These are phyloP conservation scores for Onchidella celtica DNA, from an alignment of 2,888 invertebrate genomes.

Conservation along the genomic window DNA sequence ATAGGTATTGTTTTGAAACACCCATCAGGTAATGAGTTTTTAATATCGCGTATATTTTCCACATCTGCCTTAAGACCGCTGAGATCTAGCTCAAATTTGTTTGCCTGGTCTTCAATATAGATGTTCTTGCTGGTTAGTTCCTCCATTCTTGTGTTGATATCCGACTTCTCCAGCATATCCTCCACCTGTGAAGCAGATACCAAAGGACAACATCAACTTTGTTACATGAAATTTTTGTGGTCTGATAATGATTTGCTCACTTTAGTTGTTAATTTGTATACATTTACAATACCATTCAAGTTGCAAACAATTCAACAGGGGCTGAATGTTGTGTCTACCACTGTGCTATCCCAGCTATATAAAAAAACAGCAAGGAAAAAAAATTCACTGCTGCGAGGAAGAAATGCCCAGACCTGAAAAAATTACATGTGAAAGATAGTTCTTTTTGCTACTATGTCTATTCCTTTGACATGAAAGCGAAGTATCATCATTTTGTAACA, in stretches of 20 bases:
- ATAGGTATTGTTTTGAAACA: conserved; percentile 76
- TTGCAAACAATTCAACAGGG: too few relatives aligned
- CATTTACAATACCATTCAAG: too few relatives aligned
- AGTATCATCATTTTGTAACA: too few relatives aligned
- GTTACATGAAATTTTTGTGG: not conserved
- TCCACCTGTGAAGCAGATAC: conserved; percentile 63
- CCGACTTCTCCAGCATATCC: conserved; percentile 64
- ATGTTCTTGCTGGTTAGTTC: conserved; percentile 38
- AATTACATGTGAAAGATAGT: too few relatives aligned
- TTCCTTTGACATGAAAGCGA: too few relatives aligned
- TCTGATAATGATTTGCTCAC: not conserved
- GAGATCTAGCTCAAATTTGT: conserved; percentile 69
- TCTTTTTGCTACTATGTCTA: too few relatives aligned
- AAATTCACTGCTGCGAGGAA: too few relatives aligned
- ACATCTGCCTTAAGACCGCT: conserved; percentile 70
- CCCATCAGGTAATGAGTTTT: conserved; percentile 73
- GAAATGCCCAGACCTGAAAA: too few relatives aligned
- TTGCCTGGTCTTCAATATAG: conserved; percentile 61
- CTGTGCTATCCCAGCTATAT: too few relatives aligned
- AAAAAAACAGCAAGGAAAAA: too few relatives aligned
- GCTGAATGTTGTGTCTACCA: too few relatives aligned
- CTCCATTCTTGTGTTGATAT: conserved; percentile 68
- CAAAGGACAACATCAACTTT: not conserved
- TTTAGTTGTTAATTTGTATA: too few relatives aligned
- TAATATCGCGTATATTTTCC: conserved; percentile 75